Percentiles rank a stretch among this genome's conserved stretches.
Conservation (phyloP, 2,797 vertebrate genomes). For the Cyclopterus lumpus region DNA sequence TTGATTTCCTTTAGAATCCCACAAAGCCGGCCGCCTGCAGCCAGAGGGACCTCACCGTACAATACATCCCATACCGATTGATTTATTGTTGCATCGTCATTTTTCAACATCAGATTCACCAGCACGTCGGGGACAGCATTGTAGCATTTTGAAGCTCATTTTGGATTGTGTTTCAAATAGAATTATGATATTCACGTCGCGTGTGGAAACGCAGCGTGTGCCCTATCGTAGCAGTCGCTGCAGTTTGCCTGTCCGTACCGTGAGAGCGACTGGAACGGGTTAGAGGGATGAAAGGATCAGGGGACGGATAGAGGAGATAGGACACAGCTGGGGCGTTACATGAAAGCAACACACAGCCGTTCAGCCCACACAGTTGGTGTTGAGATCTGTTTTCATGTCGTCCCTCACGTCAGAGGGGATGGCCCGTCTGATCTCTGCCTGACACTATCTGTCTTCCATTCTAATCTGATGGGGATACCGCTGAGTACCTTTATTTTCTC, state of each 20-base stretch:
- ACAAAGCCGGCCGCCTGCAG: neutral
- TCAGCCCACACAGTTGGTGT: slow-evolving; percentile 50
- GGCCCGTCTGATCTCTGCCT: slow-evolving; percentile 62
- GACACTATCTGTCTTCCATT: slow-evolving; percentile 57
- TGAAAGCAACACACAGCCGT: slow-evolving; percentile 58
- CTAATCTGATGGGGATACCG: slow-evolving; percentile 77
- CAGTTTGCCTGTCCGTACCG: slow-evolving; percentile 18
- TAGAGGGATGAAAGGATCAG: slow-evolving; percentile 55
- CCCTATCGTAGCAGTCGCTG: slow-evolving; percentile 1
- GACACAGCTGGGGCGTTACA: slow-evolving; percentile 57
- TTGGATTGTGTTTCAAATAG: neutral
- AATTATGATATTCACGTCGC: neutral
- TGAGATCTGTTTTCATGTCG: slow-evolving; percentile 61
- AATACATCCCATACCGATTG: neutral
- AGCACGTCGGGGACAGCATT: neutral
- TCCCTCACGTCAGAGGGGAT: slow-evolving; percentile 54
- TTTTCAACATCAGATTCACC: neutral
- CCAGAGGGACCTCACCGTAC: neutral
- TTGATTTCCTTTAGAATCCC: slow-evolving; percentile 1
- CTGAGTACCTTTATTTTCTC: slow-evolving; percentile 50
- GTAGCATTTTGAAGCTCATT: slow-evolving; percentile 9
- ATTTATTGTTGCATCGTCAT: neutral
- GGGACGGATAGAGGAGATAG: slow-evolving; percentile 66
- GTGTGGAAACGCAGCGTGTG: neutral
- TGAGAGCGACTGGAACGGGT: slow-evolving; percentile 49